phyloP scores from a whole-genome alignment of 2,888 invertebrate genomes.

The Cheilosia vernalis region DNA sequence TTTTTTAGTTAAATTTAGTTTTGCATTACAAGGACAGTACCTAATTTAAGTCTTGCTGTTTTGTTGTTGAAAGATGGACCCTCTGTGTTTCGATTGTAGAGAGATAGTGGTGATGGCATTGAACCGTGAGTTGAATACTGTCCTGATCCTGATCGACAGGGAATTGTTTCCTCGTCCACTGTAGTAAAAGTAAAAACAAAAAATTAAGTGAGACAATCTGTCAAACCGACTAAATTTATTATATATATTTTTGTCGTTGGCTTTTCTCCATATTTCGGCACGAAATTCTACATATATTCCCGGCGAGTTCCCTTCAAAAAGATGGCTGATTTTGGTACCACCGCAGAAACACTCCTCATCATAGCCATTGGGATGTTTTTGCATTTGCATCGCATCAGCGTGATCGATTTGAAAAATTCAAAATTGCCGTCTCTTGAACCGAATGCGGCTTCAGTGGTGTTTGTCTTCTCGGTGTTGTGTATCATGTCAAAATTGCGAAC shows the following conservation, averaged over 20 bases:
- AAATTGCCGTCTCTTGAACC: slow-evolving; percentile 76
- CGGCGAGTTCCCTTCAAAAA: slow-evolving; percentile 2
- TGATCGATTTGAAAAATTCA: slow-evolving; percentile 76
- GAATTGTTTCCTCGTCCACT: slow-evolving; percentile 9
- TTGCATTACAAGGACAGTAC: not conserved
- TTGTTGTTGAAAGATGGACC: not conserved
- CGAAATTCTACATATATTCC: slow-evolving; percentile 30
- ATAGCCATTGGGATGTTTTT: slow-evolving; percentile 76
- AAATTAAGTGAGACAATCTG: not conserved
- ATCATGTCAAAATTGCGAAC: slow-evolving; percentile 76
- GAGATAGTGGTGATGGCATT: not conserved
- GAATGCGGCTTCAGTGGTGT: slow-evolving; percentile 77
- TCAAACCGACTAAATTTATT: not conserved
- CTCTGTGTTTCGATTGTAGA: not conserved
- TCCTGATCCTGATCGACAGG: not conserved
- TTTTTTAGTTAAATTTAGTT: slow-evolving; percentile 3
- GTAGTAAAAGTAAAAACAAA: not conserved
- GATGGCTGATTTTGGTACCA: slow-evolving; percentile 42
- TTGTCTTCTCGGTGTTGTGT: slow-evolving; percentile 77
- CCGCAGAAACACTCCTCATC: slow-evolving; percentile 73
- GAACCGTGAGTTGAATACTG: not conserved
- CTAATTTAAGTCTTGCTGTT: slow-evolving; percentile 15
- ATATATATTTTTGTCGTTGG: slow-evolving; percentile 8
- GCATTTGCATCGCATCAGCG: slow-evolving; percentile 76
- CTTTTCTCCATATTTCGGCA: slow-evolving; percentile 26